Evolutionary conservation across 2,888 invertebrate genomes (phyloP), one percentile per base, ranked within the genome.

Genomic region (Diarsia rubi): DNA sequence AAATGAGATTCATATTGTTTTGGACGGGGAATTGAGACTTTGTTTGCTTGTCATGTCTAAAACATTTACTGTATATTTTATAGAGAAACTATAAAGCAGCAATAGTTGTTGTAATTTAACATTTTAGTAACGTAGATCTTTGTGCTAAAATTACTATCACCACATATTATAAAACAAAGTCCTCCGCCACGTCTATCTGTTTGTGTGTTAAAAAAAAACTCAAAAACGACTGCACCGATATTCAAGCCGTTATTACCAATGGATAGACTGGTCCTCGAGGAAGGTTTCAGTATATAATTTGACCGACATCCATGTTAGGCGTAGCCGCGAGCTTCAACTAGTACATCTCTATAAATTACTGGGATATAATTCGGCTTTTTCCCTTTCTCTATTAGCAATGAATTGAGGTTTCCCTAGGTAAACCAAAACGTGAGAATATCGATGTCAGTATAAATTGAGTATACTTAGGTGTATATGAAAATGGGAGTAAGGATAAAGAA

Each of bases 1-100:
- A 70, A 80, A 75, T 49, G 72, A 69, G 74, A 64, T 68, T 52
- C 79, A 79, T 80, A 81, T 75, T 75, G 70, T 80, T 54, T 68
- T 52, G 52, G 42, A 27, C 59, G 31, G 65, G 27, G 59, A 75
- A 64, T 68, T 49, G 60, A 47, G 63, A 71, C 67, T 27, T 24
- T 68, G 59, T 16, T 9, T 45, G 69, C 52, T 59, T 70, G 52
- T 64, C 57, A n/a, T 44, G n/a, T 8, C 37, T n/a, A 12, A 12
- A 27, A n/a, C 14, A 27, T 57, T 2, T 37, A 37, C 1, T 21
- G 16, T 44, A 68, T 44, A 12, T 6, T 60, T 66, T 47, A n/a
- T 54, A 8, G 24, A 14, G 12, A 8, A 54, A 24, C 6, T 8
- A 11, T 31, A 71, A 14, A 37, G 19, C 12, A 21, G 60, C 12